Conservation (phyloP, 2,113 vertebrate species). For the Archilochus colubris region DNA sequence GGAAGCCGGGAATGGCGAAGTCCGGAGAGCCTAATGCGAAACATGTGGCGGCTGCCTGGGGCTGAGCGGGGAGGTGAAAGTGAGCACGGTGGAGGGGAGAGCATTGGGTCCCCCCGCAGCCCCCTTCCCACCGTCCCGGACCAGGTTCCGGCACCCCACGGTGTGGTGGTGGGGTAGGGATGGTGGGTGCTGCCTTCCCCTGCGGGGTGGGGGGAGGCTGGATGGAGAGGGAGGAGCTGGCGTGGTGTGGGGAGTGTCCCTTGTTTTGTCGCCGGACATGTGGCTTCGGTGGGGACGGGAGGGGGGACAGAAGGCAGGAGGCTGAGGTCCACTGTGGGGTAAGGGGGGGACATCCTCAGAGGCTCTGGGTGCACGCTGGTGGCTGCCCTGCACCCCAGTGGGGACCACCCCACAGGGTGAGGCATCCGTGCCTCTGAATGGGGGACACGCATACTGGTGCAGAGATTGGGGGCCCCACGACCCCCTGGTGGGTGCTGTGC, state of each 20-base stretch:
- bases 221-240: neutral
- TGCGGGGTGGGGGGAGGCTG: rapidly evolving
- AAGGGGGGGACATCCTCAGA: neutral
- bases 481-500: too few relatives aligned
- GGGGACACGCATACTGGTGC: too few relatives aligned
- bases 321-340: neutral
- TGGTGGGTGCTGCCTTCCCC: neutral
- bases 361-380: rapidly evolving
- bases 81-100: neutral
- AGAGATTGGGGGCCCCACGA: too few relatives aligned
- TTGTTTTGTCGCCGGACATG: neutral
- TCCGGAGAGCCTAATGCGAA: conserved; percentile 79
- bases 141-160: neutral
- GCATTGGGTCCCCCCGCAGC: neutral
- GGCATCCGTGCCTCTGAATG: too few relatives aligned
- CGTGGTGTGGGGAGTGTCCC: rapidly evolving
- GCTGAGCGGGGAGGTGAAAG: conserved; percentile 78
- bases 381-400: neutral
- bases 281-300: neutral
- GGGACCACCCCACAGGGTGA: too few relatives aligned
- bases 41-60: conserved; percentile 79
- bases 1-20: conserved; percentile 44
- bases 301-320: neutral
- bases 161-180: rapidly evolving
- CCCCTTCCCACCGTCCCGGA: neutral